Evolutionary conservation across 53 echinoderm and acorn worm genomes (phyloP).

Genomic region (Arbacia lixula): DNA sequence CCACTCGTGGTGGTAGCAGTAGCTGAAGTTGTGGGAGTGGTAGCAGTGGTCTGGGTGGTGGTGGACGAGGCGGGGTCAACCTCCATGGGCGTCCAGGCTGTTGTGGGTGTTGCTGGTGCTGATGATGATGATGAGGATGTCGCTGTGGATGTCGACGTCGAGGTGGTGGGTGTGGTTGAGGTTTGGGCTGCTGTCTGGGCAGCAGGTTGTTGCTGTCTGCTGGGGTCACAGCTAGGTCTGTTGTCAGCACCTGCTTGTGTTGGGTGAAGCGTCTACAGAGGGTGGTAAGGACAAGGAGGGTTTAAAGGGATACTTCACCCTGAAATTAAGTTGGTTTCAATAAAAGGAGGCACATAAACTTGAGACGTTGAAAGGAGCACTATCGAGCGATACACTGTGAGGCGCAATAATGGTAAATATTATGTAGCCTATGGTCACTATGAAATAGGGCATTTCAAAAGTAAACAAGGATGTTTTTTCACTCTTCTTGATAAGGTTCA

Average conservation of each 20-base stretch:
- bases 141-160: slow-evolving; percentile 6
- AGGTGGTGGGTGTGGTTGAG: neutral
- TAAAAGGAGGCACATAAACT: too few species aligned
- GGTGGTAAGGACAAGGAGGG: too few species aligned
- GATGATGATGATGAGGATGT: neutral
- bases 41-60: neutral
- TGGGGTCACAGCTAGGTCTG: slow-evolving; percentile 36
- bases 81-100: slow-evolving; percentile 42
- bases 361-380: too few species aligned
- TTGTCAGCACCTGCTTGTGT: slow-evolving; percentile 32
- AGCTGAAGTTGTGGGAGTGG: neutral
- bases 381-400: too few species aligned
- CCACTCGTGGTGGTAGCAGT: neutral
- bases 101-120: neutral
- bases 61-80: neutral
- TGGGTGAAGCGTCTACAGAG: slow-evolving; percentile 23
- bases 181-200: neutral
- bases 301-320: too few species aligned
- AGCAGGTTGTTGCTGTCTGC: neutral
- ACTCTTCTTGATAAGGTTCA: too few species aligned
- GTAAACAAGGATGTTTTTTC: too few species aligned
- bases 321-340: too few species aligned
- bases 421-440: too few species aligned
- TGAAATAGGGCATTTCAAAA: too few species aligned
- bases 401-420: too few species aligned